Base-by-base conservation (phyloP, 2,888 invertebrate species). In the Xanthorhoe designata region DNA sequence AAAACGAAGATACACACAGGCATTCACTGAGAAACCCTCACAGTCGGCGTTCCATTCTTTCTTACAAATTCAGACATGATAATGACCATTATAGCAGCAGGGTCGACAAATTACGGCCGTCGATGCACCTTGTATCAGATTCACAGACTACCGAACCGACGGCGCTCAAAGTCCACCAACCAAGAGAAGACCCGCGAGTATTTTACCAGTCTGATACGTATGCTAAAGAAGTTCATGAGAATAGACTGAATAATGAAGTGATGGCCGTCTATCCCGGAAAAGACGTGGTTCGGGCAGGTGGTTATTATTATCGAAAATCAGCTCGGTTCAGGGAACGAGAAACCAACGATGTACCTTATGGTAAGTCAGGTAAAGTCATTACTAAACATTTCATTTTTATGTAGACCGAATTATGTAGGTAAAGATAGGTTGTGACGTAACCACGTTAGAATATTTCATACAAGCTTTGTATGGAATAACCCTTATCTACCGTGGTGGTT, bases 151-250 rank as follows among this genome's bases (percentile, higher is more conserved):
- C 85, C 84, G 49, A 80, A 72, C 67, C 75, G 73, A 77, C 84
- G 77, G 56, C 83, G 68, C 63, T 83, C 79, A 84, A 87, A 78
- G 70, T 88, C 70, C 82, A 91, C 81, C 80, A 87, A 68, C 89
- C 92, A 61, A 81, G 86, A 75, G 89, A 92, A 85, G 90, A 92
- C 81, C 92, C 92, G 4, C 83, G 87, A 45, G 80, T 89, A 70
- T 92, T 86, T 82, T 92, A 92, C 75, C 89, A 88, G 69, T 92
- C 92, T 87, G 87, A 88, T 78, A 75, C 87, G 71, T 92, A 92
- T 83, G 80, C 86, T 87, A 78, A 90, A 83, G 85, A 91, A 82
- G 73, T 77, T 87, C 76, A 78, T 84, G 72, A 78, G 79, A 82
- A 87, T 74, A 84, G 84, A 71, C 61, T 88, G 74, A 86, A 86